Base-by-base conservation (phyloP, 1,140 invertebrate species). In the Stegodyphus dumicola region DNA sequence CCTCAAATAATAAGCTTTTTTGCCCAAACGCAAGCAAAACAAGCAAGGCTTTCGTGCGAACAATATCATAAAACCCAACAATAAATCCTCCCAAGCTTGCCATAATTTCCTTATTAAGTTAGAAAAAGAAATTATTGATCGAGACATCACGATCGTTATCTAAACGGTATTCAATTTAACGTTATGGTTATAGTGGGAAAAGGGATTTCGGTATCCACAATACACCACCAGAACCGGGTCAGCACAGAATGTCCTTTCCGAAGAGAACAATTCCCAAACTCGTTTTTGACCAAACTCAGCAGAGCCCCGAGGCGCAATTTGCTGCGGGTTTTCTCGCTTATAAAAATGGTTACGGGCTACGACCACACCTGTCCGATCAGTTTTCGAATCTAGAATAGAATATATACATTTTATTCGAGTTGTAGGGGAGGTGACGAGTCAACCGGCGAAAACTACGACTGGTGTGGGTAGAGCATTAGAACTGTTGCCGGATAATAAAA, bases 311-410 rank as follows among this genome's bases (percentile, higher is more conserved):
- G 76, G 10, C 60, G 18, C 18, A 33, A 18, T 6, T 52, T 7
- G 7, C 49, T 11, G 7, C 9, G 49, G 52, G 67, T 77, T 77
- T 15, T 7, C 76, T 67, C 9, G 6, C 48, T 65, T 76, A 66
- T 52, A 53, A 66, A 77, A 67, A 67, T 60, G 60, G 67, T 33
- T 7, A n/a, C 11, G 9, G 7, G n/a, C 10, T 11, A 11, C 49
- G 13, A 64, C 74, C 74, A 76, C 76, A 67, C 76, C 76, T 77
- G 7, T 52, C 15, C 48, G 64, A 77, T 77, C 76, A 67, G 33
- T 77, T 77, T 77, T 3, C 49, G 76, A 77, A 77, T 49, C 48
- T 77, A n/a, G 17, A 67, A 49, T 65, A 11, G n/a, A 11, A 64
- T 10, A 10, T n/a, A 11, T 64, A 11, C 33, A 33, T 33, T 33